phyloP scores from a whole-genome alignment of 2,113 vertebrate genomes.

The Microtus montanus region DNA sequence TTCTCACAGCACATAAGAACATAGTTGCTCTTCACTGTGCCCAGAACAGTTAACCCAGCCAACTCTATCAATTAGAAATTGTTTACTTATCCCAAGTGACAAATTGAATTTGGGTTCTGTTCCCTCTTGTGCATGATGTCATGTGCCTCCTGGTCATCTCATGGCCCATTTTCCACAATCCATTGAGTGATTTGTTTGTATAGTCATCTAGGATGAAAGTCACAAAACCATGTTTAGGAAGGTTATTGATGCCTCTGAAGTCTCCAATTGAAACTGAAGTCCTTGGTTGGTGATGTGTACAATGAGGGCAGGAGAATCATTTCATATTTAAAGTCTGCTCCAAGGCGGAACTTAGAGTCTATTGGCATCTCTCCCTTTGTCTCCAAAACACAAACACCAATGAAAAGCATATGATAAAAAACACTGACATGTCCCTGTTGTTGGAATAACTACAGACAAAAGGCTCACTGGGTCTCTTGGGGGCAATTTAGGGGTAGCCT shows the following conservation, averaged over 20 bases:
- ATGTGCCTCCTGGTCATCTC: constrained; percentile 66
- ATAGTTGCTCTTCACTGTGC: not conserved
- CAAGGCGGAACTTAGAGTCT: constrained; percentile 58
- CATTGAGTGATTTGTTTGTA: constrained; percentile 72
- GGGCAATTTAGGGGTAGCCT: not conserved
- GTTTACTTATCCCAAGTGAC: not conserved
- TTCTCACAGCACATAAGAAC: too few relatives aligned
- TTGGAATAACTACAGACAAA: not conserved
- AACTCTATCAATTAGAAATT: not conserved
- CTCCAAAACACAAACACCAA: not conserved
- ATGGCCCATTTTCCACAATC: constrained; percentile 65
- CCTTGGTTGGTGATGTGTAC: constrained; percentile 64
- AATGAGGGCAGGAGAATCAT: constrained; percentile 63
- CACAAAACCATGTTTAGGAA: constrained; percentile 79
- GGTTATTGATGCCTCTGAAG: constrained; percentile 74
- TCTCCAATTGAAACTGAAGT: constrained; percentile 63
- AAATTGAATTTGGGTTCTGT: constrained; percentile 29
- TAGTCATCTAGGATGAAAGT: constrained; percentile 73
- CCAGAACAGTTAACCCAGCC: not conserved
- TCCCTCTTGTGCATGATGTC: not conserved
- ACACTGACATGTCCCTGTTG: not conserved
- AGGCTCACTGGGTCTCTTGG: not conserved
- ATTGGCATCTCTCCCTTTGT: constrained; percentile 37
- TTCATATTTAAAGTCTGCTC: constrained; percentile 69
- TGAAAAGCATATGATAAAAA: not conserved